phyloP scores from a whole-genome alignment of 2,797 vertebrate genomes.

The Sebastes umbrosus region DNA sequence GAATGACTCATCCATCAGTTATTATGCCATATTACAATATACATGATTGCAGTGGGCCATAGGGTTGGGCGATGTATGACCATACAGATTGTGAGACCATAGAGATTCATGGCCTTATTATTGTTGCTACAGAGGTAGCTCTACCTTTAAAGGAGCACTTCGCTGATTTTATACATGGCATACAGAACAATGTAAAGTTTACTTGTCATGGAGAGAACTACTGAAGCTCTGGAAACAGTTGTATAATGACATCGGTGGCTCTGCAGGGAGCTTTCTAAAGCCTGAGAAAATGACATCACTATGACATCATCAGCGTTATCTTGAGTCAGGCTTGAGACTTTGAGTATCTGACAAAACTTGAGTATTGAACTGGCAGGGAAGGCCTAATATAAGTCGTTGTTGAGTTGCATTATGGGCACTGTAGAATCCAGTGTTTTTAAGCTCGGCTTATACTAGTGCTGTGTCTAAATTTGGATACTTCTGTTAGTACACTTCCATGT shows the following conservation, averaged over 20 bases:
- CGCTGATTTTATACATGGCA: too few relatives aligned
- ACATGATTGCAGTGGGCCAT: neutral
- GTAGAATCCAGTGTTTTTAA: neutral
- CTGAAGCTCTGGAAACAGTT: neutral
- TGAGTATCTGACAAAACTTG: too few relatives aligned
- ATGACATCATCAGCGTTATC: neutral
- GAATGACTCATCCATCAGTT: neutral
- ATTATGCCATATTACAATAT: neutral
- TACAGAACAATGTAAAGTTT: neutral
- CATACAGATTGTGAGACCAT: neutral
- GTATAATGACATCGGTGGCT: neutral
- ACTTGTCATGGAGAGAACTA: neutral
- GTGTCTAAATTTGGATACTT: too few relatives aligned
- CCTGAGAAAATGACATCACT: neutral
- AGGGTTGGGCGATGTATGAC: neutral
- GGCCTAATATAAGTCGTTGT: neutral
- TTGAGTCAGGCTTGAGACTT: neutral
- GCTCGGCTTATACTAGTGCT: too few relatives aligned
- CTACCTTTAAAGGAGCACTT: neutral
- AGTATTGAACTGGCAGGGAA: neutral
- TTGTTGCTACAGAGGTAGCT: neutral
- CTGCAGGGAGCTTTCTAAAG: neutral
- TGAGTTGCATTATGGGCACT: neutral
- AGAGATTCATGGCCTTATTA: neutral
- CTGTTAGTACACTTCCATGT: too few relatives aligned